phyloP scores from a whole-genome alignment of 2,113 vertebrate genomes.

The Crotalus helleri region DNA sequence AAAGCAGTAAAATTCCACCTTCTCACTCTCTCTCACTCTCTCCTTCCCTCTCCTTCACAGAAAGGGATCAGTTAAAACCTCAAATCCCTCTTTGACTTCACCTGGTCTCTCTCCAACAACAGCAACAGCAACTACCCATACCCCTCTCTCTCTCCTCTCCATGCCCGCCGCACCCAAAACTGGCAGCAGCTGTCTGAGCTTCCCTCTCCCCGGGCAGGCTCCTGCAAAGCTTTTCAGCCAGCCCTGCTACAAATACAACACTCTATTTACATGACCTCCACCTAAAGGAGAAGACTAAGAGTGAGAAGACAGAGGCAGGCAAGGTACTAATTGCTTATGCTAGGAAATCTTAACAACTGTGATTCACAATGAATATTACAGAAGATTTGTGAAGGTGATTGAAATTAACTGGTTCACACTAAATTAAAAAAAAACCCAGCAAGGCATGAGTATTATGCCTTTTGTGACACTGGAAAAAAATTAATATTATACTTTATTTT shows the following conservation, averaged over 20 bases:
- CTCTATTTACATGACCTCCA: background rate
- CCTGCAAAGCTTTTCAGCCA: too few relatives aligned
- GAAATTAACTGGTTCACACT: slow-evolving; percentile 12
- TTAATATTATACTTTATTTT: background rate
- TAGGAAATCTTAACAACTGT: background rate
- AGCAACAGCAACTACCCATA: too few relatives aligned
- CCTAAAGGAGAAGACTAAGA: background rate
- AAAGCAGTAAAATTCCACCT: too few relatives aligned
- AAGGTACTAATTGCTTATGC: slow-evolving; percentile 20
- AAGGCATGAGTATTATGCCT: background rate
- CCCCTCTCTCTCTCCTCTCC: too few relatives aligned
- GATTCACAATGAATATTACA: slow-evolving; percentile 10
- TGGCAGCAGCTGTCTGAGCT: too few relatives aligned
- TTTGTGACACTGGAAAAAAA: slow-evolving; percentile 13
- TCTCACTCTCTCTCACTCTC: too few relatives aligned
- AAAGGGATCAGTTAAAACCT: too few relatives aligned
- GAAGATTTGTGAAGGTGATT: background rate
- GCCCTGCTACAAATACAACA: background rate
- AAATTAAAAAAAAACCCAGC: background rate
- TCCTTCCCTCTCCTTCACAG: too few relatives aligned
- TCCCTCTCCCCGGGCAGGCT: too few relatives aligned
- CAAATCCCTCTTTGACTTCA: too few relatives aligned
- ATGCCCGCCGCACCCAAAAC: too few relatives aligned
- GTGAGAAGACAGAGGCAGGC: background rate
- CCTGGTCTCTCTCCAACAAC: too few relatives aligned